Percentiles rank a stretch among this genome's conserved stretches.
phyloP scores from a whole-genome alignment of 2,113 vertebrate species.

The Neotragus pygmaeus region DNA sequence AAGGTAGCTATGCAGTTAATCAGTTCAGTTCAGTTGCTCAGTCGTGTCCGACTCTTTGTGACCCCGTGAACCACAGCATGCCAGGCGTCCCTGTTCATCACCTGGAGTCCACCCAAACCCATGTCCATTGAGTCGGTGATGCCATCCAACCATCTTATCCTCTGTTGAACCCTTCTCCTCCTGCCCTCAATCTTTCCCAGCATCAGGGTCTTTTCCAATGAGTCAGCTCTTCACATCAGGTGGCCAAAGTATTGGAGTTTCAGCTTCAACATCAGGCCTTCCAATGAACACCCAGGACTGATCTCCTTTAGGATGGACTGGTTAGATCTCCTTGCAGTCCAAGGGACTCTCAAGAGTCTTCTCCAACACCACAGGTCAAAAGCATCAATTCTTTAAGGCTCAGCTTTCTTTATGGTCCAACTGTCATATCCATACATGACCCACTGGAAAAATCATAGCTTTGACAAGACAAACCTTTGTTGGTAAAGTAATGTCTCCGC shows the following conservation, averaged over 20 bases:
- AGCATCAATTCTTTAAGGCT: neutral
- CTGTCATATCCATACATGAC: neutral
- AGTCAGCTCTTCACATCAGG: neutral
- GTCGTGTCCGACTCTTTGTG: neutral
- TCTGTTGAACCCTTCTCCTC: neutral
- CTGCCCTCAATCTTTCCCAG: neutral
- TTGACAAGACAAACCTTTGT: neutral
- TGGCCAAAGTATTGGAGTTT: neutral
- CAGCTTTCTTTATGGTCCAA: neutral
- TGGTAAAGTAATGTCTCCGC: neutral
- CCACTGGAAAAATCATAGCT: neutral
- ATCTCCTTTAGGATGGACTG: neutral
- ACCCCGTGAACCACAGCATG: rapidly evolving
- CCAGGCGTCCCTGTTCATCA: neutral
- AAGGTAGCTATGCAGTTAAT: neutral
- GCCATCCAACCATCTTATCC: neutral
- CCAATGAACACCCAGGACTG: neutral
- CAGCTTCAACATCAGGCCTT: neutral
- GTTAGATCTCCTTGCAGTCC: neutral
- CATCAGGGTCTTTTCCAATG: neutral
- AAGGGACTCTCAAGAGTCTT: neutral
- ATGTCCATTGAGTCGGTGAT: neutral
- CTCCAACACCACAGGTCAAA: neutral
- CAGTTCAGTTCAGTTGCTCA: neutral
- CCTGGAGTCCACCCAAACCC: neutral